Evolutionary conservation across 2,797 vertebrate genomes (phyloP).

Genomic region (Sebastes umbrosus): DNA sequence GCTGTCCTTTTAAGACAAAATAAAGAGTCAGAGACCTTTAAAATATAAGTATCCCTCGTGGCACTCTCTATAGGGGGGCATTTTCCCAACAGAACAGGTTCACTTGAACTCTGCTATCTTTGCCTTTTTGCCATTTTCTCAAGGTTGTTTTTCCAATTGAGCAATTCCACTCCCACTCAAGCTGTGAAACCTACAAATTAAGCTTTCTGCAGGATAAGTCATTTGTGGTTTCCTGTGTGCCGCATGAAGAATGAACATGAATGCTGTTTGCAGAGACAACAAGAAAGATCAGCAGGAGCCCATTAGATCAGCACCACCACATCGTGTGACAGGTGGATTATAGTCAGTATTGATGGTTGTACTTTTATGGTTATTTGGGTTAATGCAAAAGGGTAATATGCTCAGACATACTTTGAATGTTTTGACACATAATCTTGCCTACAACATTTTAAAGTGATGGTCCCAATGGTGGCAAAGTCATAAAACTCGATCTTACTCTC

Average conservation of each 20-base stretch:
- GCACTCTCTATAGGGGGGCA: not conserved
- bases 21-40: not conserved
- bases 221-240: not conserved
- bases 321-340: not conserved
- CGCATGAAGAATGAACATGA: not conserved
- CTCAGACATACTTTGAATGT: constrained; percentile 5
- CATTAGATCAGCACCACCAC: not conserved
- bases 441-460: constrained; percentile 29
- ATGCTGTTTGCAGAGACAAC: not conserved
- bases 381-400: constrained; percentile 18
- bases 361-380: constrained; percentile 27
- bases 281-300: not conserved
- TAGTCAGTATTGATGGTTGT: not conserved
- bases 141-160: not conserved
- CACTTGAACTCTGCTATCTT: not conserved
- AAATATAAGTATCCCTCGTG: not conserved
- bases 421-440: constrained; percentile 30
- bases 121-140: not conserved
- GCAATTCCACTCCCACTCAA: not conserved
- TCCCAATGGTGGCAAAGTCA: constrained; percentile 25
- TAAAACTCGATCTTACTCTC: constrained; percentile 27
- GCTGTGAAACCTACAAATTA: not conserved
- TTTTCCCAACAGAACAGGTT: not conserved
- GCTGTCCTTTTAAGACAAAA: not conserved
- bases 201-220: not conserved